Evolutionary conservation across 53 echinoderm and acorn worm species (phyloP), one percentile per base, ranked within the genome.

Genomic region (Holothuria scabra): DNA sequence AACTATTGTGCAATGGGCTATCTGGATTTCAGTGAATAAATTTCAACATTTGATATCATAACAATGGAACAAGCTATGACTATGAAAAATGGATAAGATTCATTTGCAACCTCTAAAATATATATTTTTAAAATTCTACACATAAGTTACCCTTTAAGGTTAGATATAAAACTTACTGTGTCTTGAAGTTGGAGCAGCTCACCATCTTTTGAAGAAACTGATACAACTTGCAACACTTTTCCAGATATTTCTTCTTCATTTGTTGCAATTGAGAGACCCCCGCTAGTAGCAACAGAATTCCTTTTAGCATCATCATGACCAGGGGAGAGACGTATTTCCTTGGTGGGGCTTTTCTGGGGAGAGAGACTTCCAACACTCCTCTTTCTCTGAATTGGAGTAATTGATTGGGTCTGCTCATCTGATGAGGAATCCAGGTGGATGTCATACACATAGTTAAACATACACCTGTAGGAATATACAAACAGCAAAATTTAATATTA

Each of bases 391-490:
- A 58, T n/a, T 16, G 85, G 85, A 41, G 62, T 59, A 35, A 52
- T 85, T 30, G 78, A 78, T 20, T 78, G 32, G 58, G 7, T 78
- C 28, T 56, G 28, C 2, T 78, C 78, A 19, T 78, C 78, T 8
- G 3, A 55, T 72, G 82, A 29, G 49, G 87, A 21, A 67, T 97
- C 92, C 25, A 97, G 87, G 20, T 88, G 88, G 86, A 97, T 92
- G 90, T 97, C 97, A 60, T 90, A 97, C 21, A 97, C 92, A 48
- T 94, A 86, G 89, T 87, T 94, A 76, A 97, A 97, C 60, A 97
- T 90, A 72, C 88, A 90, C 52, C 97, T 97, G 83, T 1, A 63
- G 13, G 55, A 56, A 24, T 11, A 29, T 33, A 1, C 2, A 55
- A 61, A 21, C 31, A 38, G 22, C 28, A 23, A 60, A 61, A 28